Evolutionary conservation across 2,797 vertebrate species (phyloP), one percentile per base, ranked within the genome.

Genomic region (Acanthopagrus latus): DNA sequence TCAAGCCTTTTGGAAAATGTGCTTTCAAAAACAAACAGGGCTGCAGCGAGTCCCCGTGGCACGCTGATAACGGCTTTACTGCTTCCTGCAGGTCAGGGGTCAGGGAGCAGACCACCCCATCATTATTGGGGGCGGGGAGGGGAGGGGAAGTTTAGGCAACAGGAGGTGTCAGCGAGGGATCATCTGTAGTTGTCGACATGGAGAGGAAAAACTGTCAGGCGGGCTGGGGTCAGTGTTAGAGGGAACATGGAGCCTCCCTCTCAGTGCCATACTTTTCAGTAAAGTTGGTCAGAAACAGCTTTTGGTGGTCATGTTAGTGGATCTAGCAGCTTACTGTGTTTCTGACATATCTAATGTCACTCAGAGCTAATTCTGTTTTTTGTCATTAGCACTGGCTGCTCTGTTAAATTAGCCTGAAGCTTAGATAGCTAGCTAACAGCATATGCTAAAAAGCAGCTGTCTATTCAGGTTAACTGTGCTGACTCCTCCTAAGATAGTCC

Each of bases 81-180:
- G 77, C 86, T 92, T 92, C 87, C 90, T 90, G 86, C 43, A 29
- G 85, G 89, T 91, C 91, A 90, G 55, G 5, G 88, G 89, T 92
- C 85, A 68, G 46, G 54, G 59, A 74, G 70, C 87, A 71, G 85
- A 65, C 60, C 38, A 17, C 52, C 51, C 20, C 52, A 38, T 84
- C 54, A 50, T 73, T 71, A 82, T 48, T 14, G 55, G 63, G 52
- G 62, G 33, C 0, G 12, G 43, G 20, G 25, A 41, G 23, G 79
- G 68, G 56, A 48, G 56, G 60, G 47, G 38, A 64, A 54, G 86
- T 68, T 80, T 29, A 63, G 76, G 54, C 57, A 76, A 82, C 74
- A 79, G 80, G 72, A 76, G 59, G 73, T 41, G 76, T 79, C 81
- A 78, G 50, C 27, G 5, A 77, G 64, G 55, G 80, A 74, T 78